Base-by-base conservation (phyloP, 2,888 invertebrate genomes). In the Druceiella hillmani region DNA sequence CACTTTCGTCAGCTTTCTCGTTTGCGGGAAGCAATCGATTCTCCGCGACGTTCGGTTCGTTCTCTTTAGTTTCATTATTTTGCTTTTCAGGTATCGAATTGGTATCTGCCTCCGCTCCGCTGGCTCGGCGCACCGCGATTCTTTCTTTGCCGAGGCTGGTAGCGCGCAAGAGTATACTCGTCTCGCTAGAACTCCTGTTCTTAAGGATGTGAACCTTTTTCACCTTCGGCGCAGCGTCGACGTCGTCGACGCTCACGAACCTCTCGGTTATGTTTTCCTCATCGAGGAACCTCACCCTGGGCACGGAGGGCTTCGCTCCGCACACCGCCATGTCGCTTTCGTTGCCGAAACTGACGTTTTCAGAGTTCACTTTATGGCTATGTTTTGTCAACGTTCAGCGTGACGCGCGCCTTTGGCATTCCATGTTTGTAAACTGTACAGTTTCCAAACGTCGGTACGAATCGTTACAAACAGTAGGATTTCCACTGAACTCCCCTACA, bases 141-240 rank as follows among this genome's bases (percentile, higher is more conserved):
- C 64, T 62, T 34, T 68, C 56, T 48, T 66, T 67, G 48, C 63
- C 59, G 11, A 70, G 55, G 17, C 67, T 68, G 2, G 69, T 62
- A 44, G 69, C 66, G 38, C 71, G 59, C 33, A 72, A 50, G 35
- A 71, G 51, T 33, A 72, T 63, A 51, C 71, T 71, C 16, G 72
- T 69, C 46, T 72, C 72, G 45, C 72, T 72, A 3, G 70, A 71
- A 51, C 72, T 70, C 42, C 71, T 61, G 50, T 69, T 72, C 47
- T 71, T 72, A 6, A 70, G 58, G 36, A 72, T 65, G 51, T 72
- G 72, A 44, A 72, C 64, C 54, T 72, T 72, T 47, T 67, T 70
- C 40, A 70, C 66, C 30, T 62, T 55, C 49, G 70, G 50, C 48
- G 72, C 54, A 46, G 69, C 54, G 55, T 73, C 70, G 14, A 69